Conservation (phyloP, 2,888 invertebrate genomes). For the Halocaridina rubra region DNA sequence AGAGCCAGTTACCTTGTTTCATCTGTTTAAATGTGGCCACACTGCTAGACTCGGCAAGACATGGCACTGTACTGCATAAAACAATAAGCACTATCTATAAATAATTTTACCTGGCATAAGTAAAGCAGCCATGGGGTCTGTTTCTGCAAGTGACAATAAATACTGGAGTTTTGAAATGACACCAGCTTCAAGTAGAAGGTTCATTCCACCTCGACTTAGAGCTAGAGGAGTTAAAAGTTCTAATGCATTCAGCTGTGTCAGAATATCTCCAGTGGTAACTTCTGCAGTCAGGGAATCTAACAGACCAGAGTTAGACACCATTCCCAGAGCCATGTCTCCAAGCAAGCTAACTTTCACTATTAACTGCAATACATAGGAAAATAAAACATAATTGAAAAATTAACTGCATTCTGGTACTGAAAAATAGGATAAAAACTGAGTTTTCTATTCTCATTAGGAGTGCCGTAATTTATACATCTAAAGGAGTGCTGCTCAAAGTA, state of each 20-base stretch:
- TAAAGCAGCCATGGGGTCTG: conserved; percentile 75
- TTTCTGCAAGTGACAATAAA: conserved; percentile 73
- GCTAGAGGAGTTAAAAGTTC: conserved; percentile 82
- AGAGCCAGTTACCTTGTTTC: no score
- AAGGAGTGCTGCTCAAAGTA: not conserved
- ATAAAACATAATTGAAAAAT: not conserved
- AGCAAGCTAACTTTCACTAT: conserved; percentile 38
- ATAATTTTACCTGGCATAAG: conserved; percentile 79
- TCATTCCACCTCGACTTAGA: conserved; percentile 78
- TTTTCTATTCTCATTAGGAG: not conserved
- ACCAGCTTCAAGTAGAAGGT: conserved; percentile 78
- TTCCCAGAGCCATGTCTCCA: conserved; percentile 23
- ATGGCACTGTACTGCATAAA: no score
- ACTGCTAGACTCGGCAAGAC: no score
- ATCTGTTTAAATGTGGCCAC: no score
- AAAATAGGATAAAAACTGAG: not conserved
- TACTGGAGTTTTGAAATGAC: conserved; percentile 76
- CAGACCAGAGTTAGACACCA: conserved; percentile 46
- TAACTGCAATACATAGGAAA: not conserved
- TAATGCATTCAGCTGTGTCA: conserved; percentile 83
- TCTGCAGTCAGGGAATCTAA: conserved; percentile 73
- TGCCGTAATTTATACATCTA: not conserved
- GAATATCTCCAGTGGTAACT: conserved; percentile 78
- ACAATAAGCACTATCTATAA: no score
- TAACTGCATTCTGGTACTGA: not conserved